A percentile compares a stretch with the other conserved stretches of the same genome.
These are phyloP conservation scores for Dendropsophus ebraccatus DNA, from an alignment of 2,113 vertebrate species.

Conservation along the genomic window DNA sequence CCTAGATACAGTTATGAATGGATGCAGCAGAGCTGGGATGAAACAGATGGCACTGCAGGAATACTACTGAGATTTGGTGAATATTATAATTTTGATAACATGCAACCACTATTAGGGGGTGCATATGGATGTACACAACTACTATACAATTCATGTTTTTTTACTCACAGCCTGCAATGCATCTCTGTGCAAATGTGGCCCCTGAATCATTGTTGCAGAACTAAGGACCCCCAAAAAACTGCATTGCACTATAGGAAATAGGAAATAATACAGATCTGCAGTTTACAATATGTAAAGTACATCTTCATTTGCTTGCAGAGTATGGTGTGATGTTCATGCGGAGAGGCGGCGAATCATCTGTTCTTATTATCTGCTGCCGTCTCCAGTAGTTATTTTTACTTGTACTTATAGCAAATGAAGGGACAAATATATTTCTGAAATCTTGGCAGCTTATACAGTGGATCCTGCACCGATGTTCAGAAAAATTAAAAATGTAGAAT, in stretches of 20 bases:
- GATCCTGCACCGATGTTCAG: background rate
- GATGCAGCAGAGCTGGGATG: too few species aligned
- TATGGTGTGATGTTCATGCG: background rate
- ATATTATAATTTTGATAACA: too few species aligned
- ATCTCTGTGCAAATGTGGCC: background rate
- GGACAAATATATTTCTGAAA: conserved; percentile 34
- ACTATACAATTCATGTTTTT: too few species aligned
- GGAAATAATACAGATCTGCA: background rate
- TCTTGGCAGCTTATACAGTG: background rate
- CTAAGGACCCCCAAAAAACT: background rate
- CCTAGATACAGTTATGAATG: too few species aligned
- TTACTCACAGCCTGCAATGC: too few species aligned
- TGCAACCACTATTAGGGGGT: too few species aligned
- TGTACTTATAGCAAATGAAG: conserved; percentile 27
- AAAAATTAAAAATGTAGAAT: background rate
- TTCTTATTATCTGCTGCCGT: conserved; percentile 15
- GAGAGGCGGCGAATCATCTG: conserved; percentile 35
- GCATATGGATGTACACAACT: too few species aligned
- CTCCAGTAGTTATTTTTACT: conserved; percentile 22
- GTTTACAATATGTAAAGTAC: background rate
- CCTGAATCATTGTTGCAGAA: background rate
- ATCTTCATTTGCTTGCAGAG: conserved; percentile 13
- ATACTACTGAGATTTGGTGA: too few species aligned
- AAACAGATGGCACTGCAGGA: too few species aligned
- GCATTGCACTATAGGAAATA: background rate